A percentile compares a stretch with the other conserved stretches of the same genome.
Conservation (phyloP, 2,113 vertebrate species). For the Nothocercus nigrocapillus region DNA sequence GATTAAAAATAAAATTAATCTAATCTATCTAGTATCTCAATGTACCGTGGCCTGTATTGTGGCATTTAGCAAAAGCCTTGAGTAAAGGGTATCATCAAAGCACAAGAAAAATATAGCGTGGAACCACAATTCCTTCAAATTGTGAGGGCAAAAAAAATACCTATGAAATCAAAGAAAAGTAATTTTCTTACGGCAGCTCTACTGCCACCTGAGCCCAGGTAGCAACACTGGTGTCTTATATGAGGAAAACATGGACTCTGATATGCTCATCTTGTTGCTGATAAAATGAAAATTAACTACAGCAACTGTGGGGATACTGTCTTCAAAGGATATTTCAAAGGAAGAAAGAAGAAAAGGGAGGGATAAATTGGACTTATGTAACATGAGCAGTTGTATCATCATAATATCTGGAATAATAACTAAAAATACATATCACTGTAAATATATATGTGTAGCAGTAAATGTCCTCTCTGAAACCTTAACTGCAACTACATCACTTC, state of each 20-base stretch:
- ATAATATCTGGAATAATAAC: neutral
- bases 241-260: neutral
- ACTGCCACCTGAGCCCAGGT: neutral
- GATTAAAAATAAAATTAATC: conserved; percentile 18
- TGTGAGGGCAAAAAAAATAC: neutral
- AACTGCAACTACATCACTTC: neutral
- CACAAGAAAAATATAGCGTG: neutral
- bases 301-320: neutral
- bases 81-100: neutral
- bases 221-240: neutral
- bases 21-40: neutral
- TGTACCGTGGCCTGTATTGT: neutral
- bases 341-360: neutral
- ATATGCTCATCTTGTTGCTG: neutral
- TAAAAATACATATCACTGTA: neutral
- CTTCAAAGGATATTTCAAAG: neutral
- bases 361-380: neutral
- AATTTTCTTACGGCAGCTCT: neutral
- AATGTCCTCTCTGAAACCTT: neutral
- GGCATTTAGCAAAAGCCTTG: neutral
- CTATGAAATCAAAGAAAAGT: neutral
- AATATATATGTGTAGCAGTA: neutral
- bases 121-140: neutral
- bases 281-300: neutral
- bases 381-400: neutral